Evolutionary conservation across 2,888 invertebrate genomes (phyloP).

Genomic region (Boloria selene): DNA sequence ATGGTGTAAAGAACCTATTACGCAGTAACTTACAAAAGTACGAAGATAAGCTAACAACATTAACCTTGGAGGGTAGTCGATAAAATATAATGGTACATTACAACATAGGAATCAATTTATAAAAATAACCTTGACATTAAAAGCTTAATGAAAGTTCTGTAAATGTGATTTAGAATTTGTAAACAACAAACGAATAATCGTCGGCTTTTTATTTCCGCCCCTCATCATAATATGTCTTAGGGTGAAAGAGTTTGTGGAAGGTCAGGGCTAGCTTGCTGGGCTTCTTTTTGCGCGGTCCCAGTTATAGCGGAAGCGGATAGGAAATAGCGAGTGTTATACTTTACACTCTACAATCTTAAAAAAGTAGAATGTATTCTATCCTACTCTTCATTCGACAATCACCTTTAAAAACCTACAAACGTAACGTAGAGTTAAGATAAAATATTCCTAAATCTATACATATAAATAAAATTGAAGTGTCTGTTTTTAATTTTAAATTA

Average conservation of each 20-base stretch:
- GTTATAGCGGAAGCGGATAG: constrained; percentile 23
- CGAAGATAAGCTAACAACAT: too few species aligned
- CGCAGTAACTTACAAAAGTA: too few species aligned
- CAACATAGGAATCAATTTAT: not conserved
- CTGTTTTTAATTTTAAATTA: too few species aligned
- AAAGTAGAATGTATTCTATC: too few species aligned
- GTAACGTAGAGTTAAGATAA: too few species aligned
- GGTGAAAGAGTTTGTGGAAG: constrained; percentile 47
- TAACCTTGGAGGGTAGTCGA: not conserved
- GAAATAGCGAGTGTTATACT: not conserved
- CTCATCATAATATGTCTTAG: constrained; percentile 38
- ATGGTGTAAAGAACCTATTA: too few species aligned
- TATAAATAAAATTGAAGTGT: too few species aligned
- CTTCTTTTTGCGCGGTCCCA: constrained; percentile 30
- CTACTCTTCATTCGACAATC: too few species aligned
- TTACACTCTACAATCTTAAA: too few species aligned
- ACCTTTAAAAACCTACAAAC: too few species aligned
- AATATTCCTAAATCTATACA: too few species aligned
- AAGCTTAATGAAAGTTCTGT: constrained; percentile 16
- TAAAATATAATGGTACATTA: not conserved
- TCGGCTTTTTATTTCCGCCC: constrained; percentile 28
- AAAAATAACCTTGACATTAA: constrained; percentile 21
- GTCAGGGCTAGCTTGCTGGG: constrained; percentile 42
- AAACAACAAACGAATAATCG: constrained; percentile 10
- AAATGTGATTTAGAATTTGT: constrained; percentile 25